phyloP scores from a whole-genome alignment of 2,888 invertebrate species.

The Rhingia campestris region DNA sequence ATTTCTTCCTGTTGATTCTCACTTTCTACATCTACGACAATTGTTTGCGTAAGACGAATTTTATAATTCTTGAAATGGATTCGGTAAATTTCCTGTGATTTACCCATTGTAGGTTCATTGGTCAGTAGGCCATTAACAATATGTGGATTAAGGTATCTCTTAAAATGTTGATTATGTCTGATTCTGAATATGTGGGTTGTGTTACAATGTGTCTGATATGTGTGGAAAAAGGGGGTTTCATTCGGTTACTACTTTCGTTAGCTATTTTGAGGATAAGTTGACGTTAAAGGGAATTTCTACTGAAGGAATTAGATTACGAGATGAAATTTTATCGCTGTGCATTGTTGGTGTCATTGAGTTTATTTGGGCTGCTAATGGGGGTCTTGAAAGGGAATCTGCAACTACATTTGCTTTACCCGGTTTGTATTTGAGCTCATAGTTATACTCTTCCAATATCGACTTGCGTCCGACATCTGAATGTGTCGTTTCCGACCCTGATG shows the following conservation, averaged over 20 bases:
- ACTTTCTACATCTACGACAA: conserved; percentile 37
- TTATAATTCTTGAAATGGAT: conserved; percentile 38
- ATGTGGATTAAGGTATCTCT: conserved; percentile 47
- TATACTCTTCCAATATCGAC: conserved; percentile 22
- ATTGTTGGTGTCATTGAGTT: conserved; percentile 25
- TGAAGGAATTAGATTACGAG: conserved; percentile 29
- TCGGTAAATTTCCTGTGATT: conserved; percentile 46
- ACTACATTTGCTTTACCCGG: conserved; percentile 22
- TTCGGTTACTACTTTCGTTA: not conserved
- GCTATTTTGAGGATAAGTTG: conserved; percentile 29
- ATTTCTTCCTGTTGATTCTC: conserved; percentile 27
- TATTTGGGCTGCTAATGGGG: conserved; percentile 6
- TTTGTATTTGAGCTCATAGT: conserved; percentile 21
- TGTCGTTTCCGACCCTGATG: too few species aligned
- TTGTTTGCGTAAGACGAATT: conserved; percentile 34
- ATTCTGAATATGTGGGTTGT: conserved; percentile 11
- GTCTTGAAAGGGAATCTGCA: conserved; percentile 29
- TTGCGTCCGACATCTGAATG: too few species aligned
- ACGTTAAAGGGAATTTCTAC: conserved; percentile 42
- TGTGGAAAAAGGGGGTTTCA: conserved; percentile 2
- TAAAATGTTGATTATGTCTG: conserved; percentile 38
- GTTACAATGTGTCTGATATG: conserved; percentile 20
- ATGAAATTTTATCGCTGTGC: conserved; percentile 48
- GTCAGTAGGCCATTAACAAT: conserved; percentile 48
- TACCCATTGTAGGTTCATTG: conserved; percentile 43